Evolutionary conservation across 2,797 vertebrate genomes (phyloP), one percentile per base, ranked within the genome.

Genomic region (Sternotherus odoratus): DNA sequence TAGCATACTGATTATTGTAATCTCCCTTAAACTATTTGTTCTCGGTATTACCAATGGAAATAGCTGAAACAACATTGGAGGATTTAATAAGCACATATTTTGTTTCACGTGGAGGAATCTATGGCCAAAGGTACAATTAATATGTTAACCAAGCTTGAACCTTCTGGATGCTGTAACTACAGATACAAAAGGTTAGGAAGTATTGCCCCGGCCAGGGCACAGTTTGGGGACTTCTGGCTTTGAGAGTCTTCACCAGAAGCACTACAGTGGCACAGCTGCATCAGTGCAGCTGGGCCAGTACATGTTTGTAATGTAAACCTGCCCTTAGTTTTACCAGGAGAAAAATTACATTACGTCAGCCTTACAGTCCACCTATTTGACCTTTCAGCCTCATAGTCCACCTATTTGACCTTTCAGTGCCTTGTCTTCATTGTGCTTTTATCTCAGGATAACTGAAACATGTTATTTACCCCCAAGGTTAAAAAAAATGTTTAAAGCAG

Each of bases 21-120:
- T 77, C 33, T 36, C 79, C 87, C 85, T 85, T 82, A 90, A 91
- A 86, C 57, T 83, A 66, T 90, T 93, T 91, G 23, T 72, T 94
- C 88, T 77, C 79, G 53, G 75, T 93, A 87, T 85, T 90, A 91
- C 51, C 78, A 85, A 51, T 43, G 63, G 36, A 94, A 97, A 85
- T 63, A 92, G 79, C 39, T 48, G 82, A 88, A 21, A 84, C 39
- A 82, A 94, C 94, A 66, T 12, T 74, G 5, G 21, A 75, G 53
- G 79, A 84, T 82, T 92, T 92, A 82, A 49, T 77, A 92, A 91
- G 39, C 5, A 46, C 75, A 46, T 89, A 48, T 91, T 96, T 92
- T 87, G 56, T 93, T 93, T 91, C 66, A 88, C 3, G 2, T 7
- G n/a, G 79, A 95, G 26, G 39, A 95, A 85, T 56, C 72, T 13